phyloP scores from a whole-genome alignment of 2,113 vertebrate genomes.

The Micronycteris hirsuta region DNA sequence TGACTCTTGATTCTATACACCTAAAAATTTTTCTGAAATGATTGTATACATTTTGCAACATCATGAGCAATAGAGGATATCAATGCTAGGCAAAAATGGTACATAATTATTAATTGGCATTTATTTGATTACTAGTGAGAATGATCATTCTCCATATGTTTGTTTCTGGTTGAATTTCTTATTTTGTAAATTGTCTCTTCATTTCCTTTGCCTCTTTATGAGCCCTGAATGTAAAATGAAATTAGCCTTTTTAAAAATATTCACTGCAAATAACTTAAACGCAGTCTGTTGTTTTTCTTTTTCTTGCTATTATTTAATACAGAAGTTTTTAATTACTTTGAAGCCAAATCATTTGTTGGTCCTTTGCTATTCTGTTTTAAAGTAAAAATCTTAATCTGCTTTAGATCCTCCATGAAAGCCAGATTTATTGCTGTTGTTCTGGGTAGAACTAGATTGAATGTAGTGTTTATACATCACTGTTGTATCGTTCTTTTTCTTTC shows the following conservation, averaged over 20 bases:
- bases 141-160: not conserved
- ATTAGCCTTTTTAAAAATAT: constrained; percentile 24
- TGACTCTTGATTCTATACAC: not conserved
- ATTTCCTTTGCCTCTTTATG: constrained; percentile 33
- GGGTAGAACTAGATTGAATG: not conserved
- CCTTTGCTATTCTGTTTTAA: constrained; percentile 36
- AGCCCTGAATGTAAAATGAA: not conserved
- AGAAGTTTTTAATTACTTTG: constrained; percentile 43
- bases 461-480: not conserved
- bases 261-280: constrained; percentile 5
- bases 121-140: not conserved
- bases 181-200: constrained; percentile 30
- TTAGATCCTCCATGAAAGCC: not conserved
- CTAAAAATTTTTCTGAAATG: not conserved
- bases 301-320: constrained; percentile 6
- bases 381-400: constrained; percentile 42
- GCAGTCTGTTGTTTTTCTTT: constrained; percentile 26
- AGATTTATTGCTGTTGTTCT: not conserved
- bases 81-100: not conserved
- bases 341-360: constrained; percentile 33
- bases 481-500: constrained; percentile 30
- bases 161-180: constrained; percentile 47
- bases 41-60: not conserved
- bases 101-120: not conserved
- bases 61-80: not conserved